phyloP scores from a whole-genome alignment of 2,888 invertebrate species.

The Macrophya annulata region DNA sequence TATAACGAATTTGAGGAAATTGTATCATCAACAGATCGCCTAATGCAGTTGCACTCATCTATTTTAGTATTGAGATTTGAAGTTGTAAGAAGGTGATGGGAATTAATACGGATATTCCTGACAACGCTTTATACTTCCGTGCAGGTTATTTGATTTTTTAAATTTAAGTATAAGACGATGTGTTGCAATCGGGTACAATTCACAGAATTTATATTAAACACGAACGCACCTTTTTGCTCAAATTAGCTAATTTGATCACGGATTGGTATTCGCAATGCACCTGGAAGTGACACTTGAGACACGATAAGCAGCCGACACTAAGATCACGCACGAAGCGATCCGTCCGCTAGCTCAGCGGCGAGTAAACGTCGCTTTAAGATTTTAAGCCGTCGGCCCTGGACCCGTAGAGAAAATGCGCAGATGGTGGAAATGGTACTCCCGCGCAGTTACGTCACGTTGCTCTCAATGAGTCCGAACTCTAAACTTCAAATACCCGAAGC shows the following conservation, averaged over 20 bases:
- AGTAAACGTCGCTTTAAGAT: constrained; percentile 46
- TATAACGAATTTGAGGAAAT: background rate
- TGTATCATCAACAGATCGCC: background rate
- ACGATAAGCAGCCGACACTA: constrained; percentile 29
- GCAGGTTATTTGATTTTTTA: background rate
- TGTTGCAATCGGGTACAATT: background rate
- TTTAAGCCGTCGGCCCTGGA: constrained; percentile 40
- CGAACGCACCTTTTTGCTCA: constrained; percentile 50
- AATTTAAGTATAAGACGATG: background rate
- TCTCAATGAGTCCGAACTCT: constrained; percentile 18
- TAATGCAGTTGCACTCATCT: background rate
- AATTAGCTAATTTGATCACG: constrained; percentile 45
- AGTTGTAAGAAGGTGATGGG: background rate
- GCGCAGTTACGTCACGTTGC: constrained; percentile 49
- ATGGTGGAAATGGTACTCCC: background rate
- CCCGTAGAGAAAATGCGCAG: constrained; percentile 46
- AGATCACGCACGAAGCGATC: constrained; percentile 41
- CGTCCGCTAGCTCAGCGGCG: constrained; percentile 55
- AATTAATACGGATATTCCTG: constrained; percentile 32
- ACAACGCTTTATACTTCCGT: constrained; percentile 4
- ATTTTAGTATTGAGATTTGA: background rate
- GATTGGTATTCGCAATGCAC: constrained; percentile 38
- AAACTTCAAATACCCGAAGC: constrained; percentile 11
- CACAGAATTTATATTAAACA: constrained; percentile 41
- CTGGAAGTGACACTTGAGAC: constrained; percentile 55